Conservation (phyloP, 1,140 invertebrate species). For the Cotesia chilonis region DNA sequence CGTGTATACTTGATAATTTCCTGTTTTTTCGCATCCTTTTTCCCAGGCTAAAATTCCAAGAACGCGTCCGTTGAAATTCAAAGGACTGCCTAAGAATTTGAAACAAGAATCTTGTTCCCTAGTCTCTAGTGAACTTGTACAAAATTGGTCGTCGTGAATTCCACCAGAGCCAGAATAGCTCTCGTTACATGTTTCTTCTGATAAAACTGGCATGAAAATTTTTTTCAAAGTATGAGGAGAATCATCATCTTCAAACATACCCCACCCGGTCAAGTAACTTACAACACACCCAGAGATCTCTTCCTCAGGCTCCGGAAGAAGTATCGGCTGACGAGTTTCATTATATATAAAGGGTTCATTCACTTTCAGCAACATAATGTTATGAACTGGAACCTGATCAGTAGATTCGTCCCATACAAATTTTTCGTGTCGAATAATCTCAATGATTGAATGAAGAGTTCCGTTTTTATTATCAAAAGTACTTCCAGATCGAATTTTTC, state of each 20-base stretch:
- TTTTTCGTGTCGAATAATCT: background rate
- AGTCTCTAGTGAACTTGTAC: slow-evolving; percentile 61
- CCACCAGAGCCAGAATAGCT: slow-evolving; percentile 37
- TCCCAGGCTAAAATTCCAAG: slow-evolving; percentile 70
- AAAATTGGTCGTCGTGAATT: slow-evolving; percentile 56
- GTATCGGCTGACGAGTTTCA: slow-evolving; percentile 40
- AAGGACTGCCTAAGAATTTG: slow-evolving; percentile 62
- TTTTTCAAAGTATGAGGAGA: slow-evolving; percentile 36
- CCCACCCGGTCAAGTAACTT: slow-evolving; percentile 61
- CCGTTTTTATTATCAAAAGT: too few relatives aligned
- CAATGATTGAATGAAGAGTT: too few relatives aligned
- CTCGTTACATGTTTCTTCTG: slow-evolving; percentile 41
- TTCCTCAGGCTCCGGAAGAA: slow-evolving; percentile 33
- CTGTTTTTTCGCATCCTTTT: slow-evolving; percentile 65
- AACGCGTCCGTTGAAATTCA: slow-evolving; percentile 49
- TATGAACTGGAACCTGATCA: slow-evolving; percentile 56
- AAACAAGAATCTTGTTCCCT: slow-evolving; percentile 65
- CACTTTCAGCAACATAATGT: slow-evolving; percentile 68
- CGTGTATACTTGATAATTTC: slow-evolving; percentile 67
- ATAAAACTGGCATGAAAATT: slow-evolving; percentile 47
- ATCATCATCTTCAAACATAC: slow-evolving; percentile 27
- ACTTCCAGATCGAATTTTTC: too few relatives aligned
- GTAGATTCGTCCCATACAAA: slow-evolving; percentile 34
- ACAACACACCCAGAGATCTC: slow-evolving; percentile 43
- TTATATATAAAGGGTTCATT: slow-evolving; percentile 48